Conservation (phyloP, 1,140 invertebrate species). For the Apolygus lucorum region DNA sequence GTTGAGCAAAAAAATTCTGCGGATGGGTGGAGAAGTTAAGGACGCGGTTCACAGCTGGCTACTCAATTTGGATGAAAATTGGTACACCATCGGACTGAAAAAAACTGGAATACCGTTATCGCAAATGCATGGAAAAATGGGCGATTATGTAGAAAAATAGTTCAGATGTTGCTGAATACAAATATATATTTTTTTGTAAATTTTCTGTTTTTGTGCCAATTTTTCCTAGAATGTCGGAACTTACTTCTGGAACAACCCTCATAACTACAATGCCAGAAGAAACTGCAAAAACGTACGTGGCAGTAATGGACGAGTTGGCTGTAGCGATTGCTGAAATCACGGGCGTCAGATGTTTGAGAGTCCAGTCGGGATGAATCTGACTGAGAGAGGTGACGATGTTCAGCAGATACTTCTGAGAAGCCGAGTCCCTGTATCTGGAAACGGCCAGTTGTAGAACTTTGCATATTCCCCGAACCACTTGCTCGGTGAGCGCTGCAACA, state of each 20-base stretch:
- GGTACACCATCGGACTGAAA: too few relatives aligned
- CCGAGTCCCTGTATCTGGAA: slow-evolving; percentile 64
- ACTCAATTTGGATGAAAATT: too few relatives aligned
- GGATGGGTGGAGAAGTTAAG: too few relatives aligned
- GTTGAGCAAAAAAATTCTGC: too few relatives aligned
- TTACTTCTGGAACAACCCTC: slow-evolving; percentile 14
- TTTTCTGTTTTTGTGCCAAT: too few relatives aligned
- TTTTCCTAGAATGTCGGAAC: too few relatives aligned
- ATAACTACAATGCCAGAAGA: slow-evolving; percentile 29
- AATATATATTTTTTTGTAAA: slow-evolving; percentile 18
- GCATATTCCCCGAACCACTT: slow-evolving; percentile 66
- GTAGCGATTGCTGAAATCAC: slow-evolving; percentile 52
- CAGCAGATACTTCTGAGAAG: slow-evolving; percentile 63
- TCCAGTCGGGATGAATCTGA: slow-evolving; percentile 54
- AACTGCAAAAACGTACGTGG: slow-evolving; percentile 51
- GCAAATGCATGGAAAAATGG: too few relatives aligned
- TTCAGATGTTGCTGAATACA: too few relatives aligned
- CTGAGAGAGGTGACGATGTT: slow-evolving; percentile 56
- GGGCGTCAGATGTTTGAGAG: slow-evolving; percentile 56
- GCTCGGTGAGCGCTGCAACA: slow-evolving; percentile 62
- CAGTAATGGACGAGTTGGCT: slow-evolving; percentile 52
- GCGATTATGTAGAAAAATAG: too few relatives aligned
- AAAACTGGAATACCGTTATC: too few relatives aligned
- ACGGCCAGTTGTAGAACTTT: slow-evolving; percentile 62
- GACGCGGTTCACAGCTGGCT: too few relatives aligned